Percentiles rank a stretch among this genome's conserved stretches.
phyloP scores from a whole-genome alignment of 2,797 vertebrate species.

The Salmo trutta region DNA sequence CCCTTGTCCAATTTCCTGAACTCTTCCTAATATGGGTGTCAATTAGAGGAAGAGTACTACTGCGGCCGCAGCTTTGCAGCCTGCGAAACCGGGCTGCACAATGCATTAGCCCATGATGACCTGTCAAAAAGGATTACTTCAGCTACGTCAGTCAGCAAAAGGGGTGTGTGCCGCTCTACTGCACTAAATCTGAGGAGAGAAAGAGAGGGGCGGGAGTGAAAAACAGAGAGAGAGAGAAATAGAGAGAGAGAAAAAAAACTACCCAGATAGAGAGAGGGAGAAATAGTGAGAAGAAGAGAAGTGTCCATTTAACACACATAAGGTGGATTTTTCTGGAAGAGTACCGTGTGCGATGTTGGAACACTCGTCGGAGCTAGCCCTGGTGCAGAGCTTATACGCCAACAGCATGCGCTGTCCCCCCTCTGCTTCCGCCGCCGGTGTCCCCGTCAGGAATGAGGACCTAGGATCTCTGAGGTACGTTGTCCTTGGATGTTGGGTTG shows the following conservation, averaged over 20 bases:
- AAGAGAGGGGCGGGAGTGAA: conserved; percentile 59
- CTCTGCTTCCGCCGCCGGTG: conserved; percentile 85
- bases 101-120: conserved; percentile 92
- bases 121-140: conserved; percentile 98
- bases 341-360: conserved; percentile 88
- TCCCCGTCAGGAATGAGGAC: conserved; percentile 96
- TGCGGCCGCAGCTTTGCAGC: conserved; percentile 59
- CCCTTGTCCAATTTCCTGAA: conserved; percentile 59
- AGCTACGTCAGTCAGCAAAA: conserved; percentile 91
- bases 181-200: conserved; percentile 82
- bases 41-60: conserved; percentile 68
- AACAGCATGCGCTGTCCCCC: conserved; percentile 98
- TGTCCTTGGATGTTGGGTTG: conserved; percentile 38
- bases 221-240: conserved; percentile 50
- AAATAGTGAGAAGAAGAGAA: conserved; percentile 68
- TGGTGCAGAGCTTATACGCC: conserved; percentile 95
- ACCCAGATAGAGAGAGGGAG: too few species aligned
- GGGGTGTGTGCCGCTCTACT: conserved; percentile 84
- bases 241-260: background rate
- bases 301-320: conserved; percentile 80
- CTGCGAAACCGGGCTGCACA: conserved; percentile 71
- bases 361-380: conserved; percentile 93
- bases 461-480: conserved; percentile 91
- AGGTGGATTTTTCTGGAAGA: conserved; percentile 81
- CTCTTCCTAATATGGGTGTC: conserved; percentile 69